Conservation (phyloP, 2,888 invertebrate species). For the Dolichopus griseipennis region DNA sequence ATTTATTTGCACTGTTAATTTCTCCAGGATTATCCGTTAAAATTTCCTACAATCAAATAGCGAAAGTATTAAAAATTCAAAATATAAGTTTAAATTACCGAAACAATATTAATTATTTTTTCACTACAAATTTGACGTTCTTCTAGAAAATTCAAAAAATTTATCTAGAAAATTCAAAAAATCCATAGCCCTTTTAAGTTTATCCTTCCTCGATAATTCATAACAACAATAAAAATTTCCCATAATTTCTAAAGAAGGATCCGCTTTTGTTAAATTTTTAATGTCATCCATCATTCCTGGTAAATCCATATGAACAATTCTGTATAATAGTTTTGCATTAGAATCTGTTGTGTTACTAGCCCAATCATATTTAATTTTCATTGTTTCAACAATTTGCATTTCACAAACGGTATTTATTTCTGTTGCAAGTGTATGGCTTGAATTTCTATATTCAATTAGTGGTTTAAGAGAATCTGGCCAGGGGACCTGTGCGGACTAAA, state of each 20-base stretch:
- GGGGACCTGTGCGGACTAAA: conserved; percentile 37
- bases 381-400: conserved; percentile 40
- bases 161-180: no score
- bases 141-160: conserved; percentile 31
- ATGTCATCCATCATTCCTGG: conserved; percentile 41
- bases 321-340: conserved; percentile 36
- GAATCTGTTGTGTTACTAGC: conserved; percentile 33
- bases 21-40: conserved; percentile 22
- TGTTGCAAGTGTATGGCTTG: conserved; percentile 38
- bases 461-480: conserved; percentile 37
- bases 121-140: conserved; percentile 25
- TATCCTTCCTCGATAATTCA: conserved; percentile 36
- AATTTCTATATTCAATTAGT: conserved; percentile 35
- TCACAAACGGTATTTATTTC: conserved; percentile 40
- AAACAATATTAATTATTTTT: conserved; percentile 31
- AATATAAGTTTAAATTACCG: conserved; percentile 21
- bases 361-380: conserved; percentile 43
- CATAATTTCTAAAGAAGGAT: conserved; percentile 33
- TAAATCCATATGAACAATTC: conserved; percentile 37
- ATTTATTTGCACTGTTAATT: conserved; percentile 21
- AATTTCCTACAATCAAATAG: conserved; percentile 24
- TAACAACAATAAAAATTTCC: conserved; percentile 40
- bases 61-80: conserved; percentile 1
- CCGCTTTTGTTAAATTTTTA: conserved; percentile 32
- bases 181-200: conserved; percentile 33